Conservation (phyloP, 2,113 vertebrate genomes). For the Oreochromis spilurus region DNA sequence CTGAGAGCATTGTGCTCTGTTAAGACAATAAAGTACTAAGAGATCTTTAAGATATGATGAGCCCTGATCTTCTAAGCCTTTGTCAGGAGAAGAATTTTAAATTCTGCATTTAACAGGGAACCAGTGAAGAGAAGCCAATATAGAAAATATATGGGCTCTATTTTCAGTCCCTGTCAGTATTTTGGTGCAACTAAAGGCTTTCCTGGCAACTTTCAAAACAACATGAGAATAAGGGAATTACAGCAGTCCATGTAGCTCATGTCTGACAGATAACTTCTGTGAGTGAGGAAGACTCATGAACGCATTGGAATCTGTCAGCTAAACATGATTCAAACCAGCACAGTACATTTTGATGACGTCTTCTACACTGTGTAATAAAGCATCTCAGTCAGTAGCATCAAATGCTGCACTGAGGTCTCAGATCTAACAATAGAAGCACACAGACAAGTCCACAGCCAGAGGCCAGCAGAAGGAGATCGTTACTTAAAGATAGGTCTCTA, state of each 20-base stretch:
- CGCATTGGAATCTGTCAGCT: not conserved
- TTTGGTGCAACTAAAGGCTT: not conserved
- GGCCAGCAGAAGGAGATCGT: not conserved
- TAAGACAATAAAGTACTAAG: not conserved
- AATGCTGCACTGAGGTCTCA: not conserved
- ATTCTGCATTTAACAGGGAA: not conserved
- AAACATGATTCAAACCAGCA: not conserved
- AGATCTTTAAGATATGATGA: fast-evolving
- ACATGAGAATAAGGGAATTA: not conserved
- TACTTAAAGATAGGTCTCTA: not conserved
- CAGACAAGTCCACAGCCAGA: not conserved
- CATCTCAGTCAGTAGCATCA: not conserved
- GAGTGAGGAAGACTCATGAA: not conserved
- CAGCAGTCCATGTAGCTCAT: not conserved
- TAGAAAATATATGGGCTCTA: not conserved
- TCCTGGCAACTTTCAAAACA: not conserved
- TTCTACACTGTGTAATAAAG: not conserved
- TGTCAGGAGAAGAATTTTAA: not conserved
- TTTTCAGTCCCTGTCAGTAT: not conserved
- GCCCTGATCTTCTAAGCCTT: not conserved
- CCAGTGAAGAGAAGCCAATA: not conserved
- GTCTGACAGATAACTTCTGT: not conserved
- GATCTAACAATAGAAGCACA: not conserved
- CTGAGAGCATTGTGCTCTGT: not conserved
- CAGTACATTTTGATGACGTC: not conserved